Evolutionary conservation across 2,797 vertebrate genomes (phyloP).

Genomic region (Carapus acus): DNA sequence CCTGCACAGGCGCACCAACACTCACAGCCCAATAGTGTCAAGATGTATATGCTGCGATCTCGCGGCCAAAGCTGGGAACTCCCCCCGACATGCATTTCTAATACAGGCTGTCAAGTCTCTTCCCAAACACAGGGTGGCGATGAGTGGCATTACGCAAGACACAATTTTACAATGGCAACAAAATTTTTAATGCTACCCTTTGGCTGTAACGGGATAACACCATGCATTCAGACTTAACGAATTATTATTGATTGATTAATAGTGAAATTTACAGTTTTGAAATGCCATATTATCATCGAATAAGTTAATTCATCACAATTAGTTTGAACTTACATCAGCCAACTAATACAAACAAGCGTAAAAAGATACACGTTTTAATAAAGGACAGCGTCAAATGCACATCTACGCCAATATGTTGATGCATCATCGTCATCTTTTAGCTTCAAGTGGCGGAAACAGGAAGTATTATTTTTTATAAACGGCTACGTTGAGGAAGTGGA

Average conservation of each 20-base stretch:
- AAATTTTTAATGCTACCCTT: no score
- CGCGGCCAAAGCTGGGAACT: conserved; percentile 23
- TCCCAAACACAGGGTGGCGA: conserved; percentile 31
- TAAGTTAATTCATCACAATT: no score
- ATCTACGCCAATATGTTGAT: not conserved
- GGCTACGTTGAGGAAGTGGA: not conserved
- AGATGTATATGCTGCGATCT: conserved; percentile 28
- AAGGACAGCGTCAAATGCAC: fast-evolving
- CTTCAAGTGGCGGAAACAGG: conserved; percentile 3
- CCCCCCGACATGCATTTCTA: not conserved
- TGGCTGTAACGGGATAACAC: no score
- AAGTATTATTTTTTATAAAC: not conserved
- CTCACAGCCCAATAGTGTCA: not conserved
- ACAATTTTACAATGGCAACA: no score
- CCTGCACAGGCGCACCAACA: not conserved
- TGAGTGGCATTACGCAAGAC: not conserved
- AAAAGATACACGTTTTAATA: not conserved
- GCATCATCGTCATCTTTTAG: not conserved
- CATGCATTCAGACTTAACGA: no score
- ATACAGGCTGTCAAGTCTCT: not conserved
- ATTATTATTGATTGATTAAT: no score
- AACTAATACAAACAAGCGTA: no score
- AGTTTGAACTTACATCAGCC: no score
- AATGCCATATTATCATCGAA: no score
- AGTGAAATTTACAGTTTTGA: no score